phyloP scores from a whole-genome alignment of 2,888 invertebrate genomes.

The Anaspis maculata region DNA sequence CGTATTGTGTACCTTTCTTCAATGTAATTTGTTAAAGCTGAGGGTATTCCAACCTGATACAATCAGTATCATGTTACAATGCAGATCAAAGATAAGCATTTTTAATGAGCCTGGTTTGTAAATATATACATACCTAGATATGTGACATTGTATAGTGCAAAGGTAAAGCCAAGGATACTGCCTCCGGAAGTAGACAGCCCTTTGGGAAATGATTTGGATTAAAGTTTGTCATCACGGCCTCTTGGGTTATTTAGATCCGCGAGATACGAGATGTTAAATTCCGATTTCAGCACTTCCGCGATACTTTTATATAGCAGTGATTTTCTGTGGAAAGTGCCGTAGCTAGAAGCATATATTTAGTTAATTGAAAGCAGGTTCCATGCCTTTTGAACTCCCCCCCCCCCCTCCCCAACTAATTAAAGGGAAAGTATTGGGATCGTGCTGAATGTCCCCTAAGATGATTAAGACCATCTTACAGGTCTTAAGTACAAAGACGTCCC shows the following conservation, averaged over 20 bases:
- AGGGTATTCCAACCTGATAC: slow-evolving; percentile 31
- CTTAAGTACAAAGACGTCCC: too few species aligned
- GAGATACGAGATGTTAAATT: not conserved
- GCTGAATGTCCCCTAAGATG: too few species aligned
- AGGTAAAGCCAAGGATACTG: slow-evolving; percentile 25
- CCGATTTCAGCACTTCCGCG: too few species aligned
- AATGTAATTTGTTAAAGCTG: slow-evolving; percentile 15
- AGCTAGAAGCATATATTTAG: too few species aligned
- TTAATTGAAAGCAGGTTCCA: too few species aligned
- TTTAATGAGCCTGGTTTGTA: slow-evolving; percentile 41
- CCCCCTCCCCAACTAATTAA: too few species aligned
- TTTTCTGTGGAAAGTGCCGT: too few species aligned
- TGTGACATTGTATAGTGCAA: slow-evolving; percentile 36
- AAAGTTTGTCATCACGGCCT: slow-evolving; percentile 27
- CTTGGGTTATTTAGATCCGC: slow-evolving; percentile 28
- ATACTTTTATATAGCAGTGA: too few species aligned
- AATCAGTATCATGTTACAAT: slow-evolving; percentile 41
- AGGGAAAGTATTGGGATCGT: too few species aligned
- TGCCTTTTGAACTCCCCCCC: too few species aligned
- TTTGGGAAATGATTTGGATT: slow-evolving; percentile 24
- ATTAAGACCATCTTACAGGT: too few species aligned
- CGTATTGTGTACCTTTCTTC: too few species aligned
- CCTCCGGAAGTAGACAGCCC: slow-evolving; percentile 30
- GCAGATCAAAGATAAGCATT: slow-evolving; percentile 39
- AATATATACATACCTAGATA: slow-evolving; percentile 38